phyloP scores from a whole-genome alignment of 1,140 invertebrate species.

The Monomorium pharaonis region DNA sequence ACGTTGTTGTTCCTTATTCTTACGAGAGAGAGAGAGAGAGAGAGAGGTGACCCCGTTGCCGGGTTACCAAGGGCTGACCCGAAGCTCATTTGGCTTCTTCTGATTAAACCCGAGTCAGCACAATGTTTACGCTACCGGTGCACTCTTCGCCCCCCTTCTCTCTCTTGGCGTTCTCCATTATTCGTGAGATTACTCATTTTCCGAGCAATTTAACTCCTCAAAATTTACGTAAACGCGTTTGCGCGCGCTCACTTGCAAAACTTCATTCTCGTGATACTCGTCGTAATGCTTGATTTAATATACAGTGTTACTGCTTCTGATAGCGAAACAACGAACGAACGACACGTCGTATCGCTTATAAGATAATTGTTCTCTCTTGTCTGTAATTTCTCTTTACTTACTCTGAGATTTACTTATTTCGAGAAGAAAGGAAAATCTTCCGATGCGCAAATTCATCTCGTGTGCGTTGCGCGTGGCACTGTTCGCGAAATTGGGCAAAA shows the following conservation, averaged over 20 bases:
- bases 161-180: slow-evolving; percentile 42
- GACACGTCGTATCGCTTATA: not conserved
- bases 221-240: slow-evolving; percentile 21
- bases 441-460: slow-evolving; percentile 31
- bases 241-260: slow-evolving; percentile 13
- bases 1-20: not conserved
- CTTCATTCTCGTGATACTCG: slow-evolving; percentile 11
- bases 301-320: slow-evolving; percentile 31
- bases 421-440: slow-evolving; percentile 23
- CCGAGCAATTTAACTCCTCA: slow-evolving; percentile 50
- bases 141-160: not conserved
- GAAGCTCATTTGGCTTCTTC: slow-evolving; percentile 49
- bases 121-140: slow-evolving; percentile 50
- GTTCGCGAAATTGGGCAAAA: slow-evolving; percentile 16
- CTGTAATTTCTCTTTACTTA: not conserved
- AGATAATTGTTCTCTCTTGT: not conserved
- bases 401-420: slow-evolving; percentile 39
- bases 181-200: slow-evolving; percentile 57
- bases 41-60: not conserved
- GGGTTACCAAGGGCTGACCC: slow-evolving; percentile 5
- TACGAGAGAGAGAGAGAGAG: not conserved
- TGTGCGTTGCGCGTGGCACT: slow-evolving; percentile 9
- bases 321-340: slow-evolving; percentile 22
- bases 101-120: slow-evolving; percentile 59
- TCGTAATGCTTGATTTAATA: slow-evolving; percentile 45